Conservation (phyloP, 2,797 vertebrate species). For the Rhincodon typus region DNA sequence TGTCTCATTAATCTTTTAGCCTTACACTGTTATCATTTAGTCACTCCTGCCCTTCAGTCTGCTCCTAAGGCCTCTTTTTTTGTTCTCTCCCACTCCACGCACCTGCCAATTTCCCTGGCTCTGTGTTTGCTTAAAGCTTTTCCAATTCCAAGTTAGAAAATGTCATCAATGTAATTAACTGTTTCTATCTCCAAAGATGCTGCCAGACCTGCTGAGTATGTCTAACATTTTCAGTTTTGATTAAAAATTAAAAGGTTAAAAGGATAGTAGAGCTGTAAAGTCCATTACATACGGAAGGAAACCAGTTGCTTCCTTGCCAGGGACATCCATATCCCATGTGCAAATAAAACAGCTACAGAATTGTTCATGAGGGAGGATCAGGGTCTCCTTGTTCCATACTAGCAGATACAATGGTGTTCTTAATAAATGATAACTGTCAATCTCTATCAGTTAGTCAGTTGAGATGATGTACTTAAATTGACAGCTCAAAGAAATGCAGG, state of each 20-base stretch:
- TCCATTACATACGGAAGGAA: no score
- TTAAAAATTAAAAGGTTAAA: no score
- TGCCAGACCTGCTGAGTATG: not conserved
- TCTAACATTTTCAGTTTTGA: no score
- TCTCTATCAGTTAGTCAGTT: not conserved
- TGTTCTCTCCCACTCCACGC: no score
- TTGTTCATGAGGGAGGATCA: no score
- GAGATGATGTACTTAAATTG: not conserved
- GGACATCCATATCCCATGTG: no score
- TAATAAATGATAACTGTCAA: not conserved
- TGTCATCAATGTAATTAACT: not conserved
- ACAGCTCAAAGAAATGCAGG: not conserved
- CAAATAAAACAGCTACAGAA: no score
- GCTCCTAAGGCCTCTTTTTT: not conserved
- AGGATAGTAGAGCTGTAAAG: no score
- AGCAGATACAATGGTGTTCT: no score
- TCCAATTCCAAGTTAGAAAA: not conserved
- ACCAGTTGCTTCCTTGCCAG: no score
- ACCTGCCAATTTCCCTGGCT: not conserved
- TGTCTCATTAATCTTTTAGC: not conserved
- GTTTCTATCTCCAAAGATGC: not conserved
- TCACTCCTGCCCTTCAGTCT: not conserved
- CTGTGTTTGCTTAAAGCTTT: not conserved
- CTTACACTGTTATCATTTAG: not conserved
- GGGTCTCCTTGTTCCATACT: no score